phyloP scores from a whole-genome alignment of 2,113 vertebrate genomes.

The Motacilla alba region DNA sequence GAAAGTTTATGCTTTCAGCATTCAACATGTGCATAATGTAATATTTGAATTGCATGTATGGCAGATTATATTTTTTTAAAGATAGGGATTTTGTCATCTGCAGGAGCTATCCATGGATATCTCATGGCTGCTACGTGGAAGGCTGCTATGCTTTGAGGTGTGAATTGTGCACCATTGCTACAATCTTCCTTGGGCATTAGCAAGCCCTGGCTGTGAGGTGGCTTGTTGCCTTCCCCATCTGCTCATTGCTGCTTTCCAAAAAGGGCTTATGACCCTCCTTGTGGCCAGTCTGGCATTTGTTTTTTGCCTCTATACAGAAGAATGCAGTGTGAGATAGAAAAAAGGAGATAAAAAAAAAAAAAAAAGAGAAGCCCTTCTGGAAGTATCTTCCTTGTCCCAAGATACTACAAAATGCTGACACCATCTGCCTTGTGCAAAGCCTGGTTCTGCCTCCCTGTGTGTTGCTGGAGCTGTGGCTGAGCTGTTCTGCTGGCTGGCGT shows the following conservation, averaged over 20 bases:
- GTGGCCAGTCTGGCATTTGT: neutral
- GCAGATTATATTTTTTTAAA: neutral
- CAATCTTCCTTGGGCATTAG: neutral
- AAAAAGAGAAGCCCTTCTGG: neutral
- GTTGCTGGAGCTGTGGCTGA: neutral
- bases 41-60: neutral
- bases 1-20: neutral
- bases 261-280: neutral
- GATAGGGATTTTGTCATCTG: neutral
- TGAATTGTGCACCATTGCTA: neutral
- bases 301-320: neutral
- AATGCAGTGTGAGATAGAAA: neutral
- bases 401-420: neutral
- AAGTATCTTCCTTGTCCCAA: neutral
- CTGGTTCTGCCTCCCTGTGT: neutral
- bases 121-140: neutral
- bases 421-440: neutral
- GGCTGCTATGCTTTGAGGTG: neutral
- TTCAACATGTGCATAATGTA: neutral
- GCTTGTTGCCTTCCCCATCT: constrained; percentile 28
- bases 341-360: neutral
- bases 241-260: constrained; percentile 8
- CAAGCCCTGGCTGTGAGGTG: neutral
- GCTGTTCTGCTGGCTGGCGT: fast-evolving
- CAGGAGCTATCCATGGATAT: neutral